phyloP scores from a whole-genome alignment of 1,140 invertebrate species.

The Saxidomus purpurata region DNA sequence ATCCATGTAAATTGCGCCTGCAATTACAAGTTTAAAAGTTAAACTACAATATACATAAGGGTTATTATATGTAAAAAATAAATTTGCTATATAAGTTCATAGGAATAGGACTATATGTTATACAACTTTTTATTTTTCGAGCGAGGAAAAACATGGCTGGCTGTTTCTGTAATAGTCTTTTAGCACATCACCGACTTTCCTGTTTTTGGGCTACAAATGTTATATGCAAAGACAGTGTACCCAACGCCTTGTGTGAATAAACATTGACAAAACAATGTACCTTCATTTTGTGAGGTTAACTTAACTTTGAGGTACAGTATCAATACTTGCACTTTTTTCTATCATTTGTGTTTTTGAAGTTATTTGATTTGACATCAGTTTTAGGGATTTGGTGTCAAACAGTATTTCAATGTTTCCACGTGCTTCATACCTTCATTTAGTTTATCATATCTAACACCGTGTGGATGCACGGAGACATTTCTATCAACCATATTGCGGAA shows the following conservation, averaged over 20 bases:
- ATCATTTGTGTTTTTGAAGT: not conserved
- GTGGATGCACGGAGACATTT: constrained; percentile 78
- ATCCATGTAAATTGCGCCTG: constrained; percentile 82
- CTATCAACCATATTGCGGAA: constrained; percentile 79
- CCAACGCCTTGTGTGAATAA: no score
- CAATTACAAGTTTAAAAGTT: not conserved
- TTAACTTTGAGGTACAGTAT: no score
- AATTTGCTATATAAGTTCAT: no score
- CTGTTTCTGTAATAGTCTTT: no score
- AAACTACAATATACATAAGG: no score
- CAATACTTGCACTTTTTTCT: not conserved
- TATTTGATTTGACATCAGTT: no score
- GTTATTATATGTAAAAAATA: not conserved
- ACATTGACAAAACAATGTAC: not conserved
- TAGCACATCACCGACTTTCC: no score
- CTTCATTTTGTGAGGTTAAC: not conserved
- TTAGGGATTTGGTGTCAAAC: not conserved
- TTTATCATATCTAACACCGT: constrained; percentile 73
- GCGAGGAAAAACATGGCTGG: no score
- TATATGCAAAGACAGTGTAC: no score
- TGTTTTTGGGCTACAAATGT: no score
- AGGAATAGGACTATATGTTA: not conserved
- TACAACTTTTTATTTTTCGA: not conserved
- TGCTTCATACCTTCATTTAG: no score
- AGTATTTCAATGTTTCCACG: constrained; percentile 64